Percentiles rank a stretch among this genome's conserved stretches.
Evolutionary conservation across 2,888 invertebrate species (phyloP).

Genomic region (Athalia rosae): DNA sequence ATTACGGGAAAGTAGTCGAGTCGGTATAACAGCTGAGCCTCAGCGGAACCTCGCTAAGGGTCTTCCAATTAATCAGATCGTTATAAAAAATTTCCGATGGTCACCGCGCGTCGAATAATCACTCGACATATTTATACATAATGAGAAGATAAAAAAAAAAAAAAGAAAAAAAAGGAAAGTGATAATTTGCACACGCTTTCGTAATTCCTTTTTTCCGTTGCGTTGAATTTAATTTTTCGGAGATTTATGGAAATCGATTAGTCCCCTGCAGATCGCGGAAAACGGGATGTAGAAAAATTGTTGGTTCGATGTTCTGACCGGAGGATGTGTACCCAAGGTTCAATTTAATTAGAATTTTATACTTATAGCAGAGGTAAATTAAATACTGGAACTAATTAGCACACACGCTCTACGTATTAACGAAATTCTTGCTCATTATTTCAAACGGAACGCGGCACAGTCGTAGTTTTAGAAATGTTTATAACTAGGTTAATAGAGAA

Average conservation of each 20-base stretch:
- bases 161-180: neutral
- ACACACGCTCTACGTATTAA: too few species aligned
- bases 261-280: too few species aligned
- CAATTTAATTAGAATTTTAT: neutral
- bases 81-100: slow-evolving; percentile 22
- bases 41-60: neutral
- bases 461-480: neutral
- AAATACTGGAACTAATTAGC: slow-evolving; percentile 1
- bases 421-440: too few species aligned
- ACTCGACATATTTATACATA: neutral
- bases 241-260: too few species aligned
- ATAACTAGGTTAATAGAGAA: slow-evolving; percentile 3
- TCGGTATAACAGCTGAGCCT: neutral
- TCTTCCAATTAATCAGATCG: slow-evolving; percentile 41
- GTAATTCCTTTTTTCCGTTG: neutral
- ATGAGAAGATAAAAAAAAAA: too few species aligned
- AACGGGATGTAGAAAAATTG: neutral
- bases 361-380: neutral
- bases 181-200: neutral
- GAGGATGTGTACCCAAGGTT: too few species aligned
- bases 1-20: neutral
- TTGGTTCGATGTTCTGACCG: neutral
- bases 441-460: too few species aligned
- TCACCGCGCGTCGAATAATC: neutral
- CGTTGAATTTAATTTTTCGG: too few species aligned